These are phyloP conservation scores for Brachionus sp. DNA, from an alignment of 1,140 invertebrate species.

Conservation along the genomic window DNA sequence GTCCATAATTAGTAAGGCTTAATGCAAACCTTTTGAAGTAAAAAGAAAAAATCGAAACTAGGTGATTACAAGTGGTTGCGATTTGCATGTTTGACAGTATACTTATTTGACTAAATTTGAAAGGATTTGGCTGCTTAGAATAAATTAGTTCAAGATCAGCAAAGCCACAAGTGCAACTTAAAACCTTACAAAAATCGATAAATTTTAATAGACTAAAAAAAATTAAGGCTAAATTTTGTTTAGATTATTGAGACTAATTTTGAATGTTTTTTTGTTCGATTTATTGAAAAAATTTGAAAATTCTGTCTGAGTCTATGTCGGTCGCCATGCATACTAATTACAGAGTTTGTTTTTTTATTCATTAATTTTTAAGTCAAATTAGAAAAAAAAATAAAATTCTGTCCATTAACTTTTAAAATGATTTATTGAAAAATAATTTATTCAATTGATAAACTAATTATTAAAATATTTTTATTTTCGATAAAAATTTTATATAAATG, in stretches of 20 bases:
- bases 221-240: neutral
- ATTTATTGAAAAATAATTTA: too few relatives aligned
- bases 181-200: neutral
- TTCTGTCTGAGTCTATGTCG: neutral
- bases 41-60: neutral
- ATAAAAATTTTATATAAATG: too few relatives aligned
- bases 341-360: neutral
- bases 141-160: neutral
- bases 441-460: too few relatives aligned
- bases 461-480: too few relatives aligned
- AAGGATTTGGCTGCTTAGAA: neutral
- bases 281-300: neutral
- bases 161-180: neutral
- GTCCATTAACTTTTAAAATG: too few relatives aligned
- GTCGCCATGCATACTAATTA: neutral
- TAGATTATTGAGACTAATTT: neutral
- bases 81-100: neutral
- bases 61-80: neutral
- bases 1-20: neutral
- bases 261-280: neutral
- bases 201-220: neutral
- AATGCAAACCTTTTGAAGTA: neutral
- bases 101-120: neutral
- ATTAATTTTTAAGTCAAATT: neutral
- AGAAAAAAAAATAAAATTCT: neutral